Percentiles rank a stretch among this genome's conserved stretches.
Conservation (phyloP, 2,797 vertebrate species). For the Ctenopoma multispine region DNA sequence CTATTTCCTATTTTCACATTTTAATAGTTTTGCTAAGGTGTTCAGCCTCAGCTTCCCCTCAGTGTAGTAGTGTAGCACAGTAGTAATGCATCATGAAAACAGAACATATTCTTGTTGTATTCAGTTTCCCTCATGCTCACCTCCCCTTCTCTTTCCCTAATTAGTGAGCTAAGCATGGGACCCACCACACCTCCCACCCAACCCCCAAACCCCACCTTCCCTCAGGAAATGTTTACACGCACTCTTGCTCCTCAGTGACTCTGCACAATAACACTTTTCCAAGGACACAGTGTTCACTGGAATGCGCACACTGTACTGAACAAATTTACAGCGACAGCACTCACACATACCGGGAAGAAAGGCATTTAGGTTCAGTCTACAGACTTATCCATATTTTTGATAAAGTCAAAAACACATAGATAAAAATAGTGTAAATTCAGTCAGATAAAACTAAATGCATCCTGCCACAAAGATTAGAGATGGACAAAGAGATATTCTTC, state of each 20-base stretch:
- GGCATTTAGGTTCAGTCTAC: conserved; percentile 19
- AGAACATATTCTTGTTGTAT: conserved; percentile 1
- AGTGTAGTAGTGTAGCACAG: not conserved
- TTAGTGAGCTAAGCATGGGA: conserved; percentile 44
- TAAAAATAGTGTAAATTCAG: not conserved
- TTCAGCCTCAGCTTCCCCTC: conserved; percentile 4
- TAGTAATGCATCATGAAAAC: conserved; percentile 12
- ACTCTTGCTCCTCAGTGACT: conserved; percentile 59
- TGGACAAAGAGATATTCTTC: too few species aligned
- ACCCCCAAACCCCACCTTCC: conserved; percentile 56
- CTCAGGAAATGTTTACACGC: conserved; percentile 77
- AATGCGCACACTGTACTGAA: conserved; percentile 51
- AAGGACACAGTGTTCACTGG: conserved; percentile 77
- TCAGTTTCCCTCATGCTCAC: not conserved
- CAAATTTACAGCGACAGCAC: conserved; percentile 44
- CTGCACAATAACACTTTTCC: conserved; percentile 76
- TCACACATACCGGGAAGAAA: conserved; percentile 8
- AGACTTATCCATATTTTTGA: not conserved
- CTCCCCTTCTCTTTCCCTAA: conserved; percentile 13
- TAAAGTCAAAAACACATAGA: not conserved
- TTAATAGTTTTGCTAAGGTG: conserved; percentile 6
- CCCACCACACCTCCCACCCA: conserved; percentile 18
- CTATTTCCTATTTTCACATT: not conserved
- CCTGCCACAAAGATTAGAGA: not conserved
- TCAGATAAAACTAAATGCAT: conserved; percentile 1